Percentiles rank a stretch among this genome's conserved stretches.
Evolutionary conservation across 2,113 vertebrate genomes (phyloP).

Genomic region (Pelmatolapia mariae): DNA sequence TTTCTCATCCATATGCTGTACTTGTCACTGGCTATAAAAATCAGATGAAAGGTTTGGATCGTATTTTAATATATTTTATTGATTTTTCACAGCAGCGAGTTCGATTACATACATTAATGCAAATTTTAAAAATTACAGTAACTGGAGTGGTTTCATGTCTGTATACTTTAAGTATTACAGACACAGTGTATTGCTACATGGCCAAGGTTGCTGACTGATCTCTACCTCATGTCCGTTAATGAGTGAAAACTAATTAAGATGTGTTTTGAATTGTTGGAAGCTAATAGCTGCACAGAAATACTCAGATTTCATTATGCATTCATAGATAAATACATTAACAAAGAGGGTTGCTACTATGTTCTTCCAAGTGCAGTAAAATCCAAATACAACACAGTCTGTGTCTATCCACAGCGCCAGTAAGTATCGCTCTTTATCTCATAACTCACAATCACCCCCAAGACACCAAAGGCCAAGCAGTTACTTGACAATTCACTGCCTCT

Average conservation of each 20-base stretch:
- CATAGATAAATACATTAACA: not conserved
- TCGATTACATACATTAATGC: not conserved
- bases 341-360: not conserved
- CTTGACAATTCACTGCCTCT: constrained; percentile 43
- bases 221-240: not conserved
- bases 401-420: constrained; percentile 1
- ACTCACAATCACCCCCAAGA: constrained; percentile 52
- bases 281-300: not conserved
- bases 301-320: not conserved
- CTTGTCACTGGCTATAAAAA: not conserved
- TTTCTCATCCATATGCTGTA: not conserved
- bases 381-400: not conserved
- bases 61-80: not conserved
- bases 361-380: not conserved
- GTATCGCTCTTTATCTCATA: constrained; percentile 52
- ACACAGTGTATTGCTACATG: not conserved
- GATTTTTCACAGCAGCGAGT: not conserved
- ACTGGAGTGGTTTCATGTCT: not conserved
- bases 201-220: not conserved
- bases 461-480: constrained; percentile 49
- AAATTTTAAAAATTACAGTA: not conserved
- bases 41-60: not conserved
- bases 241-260: constrained; percentile 3
- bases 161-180: not conserved
- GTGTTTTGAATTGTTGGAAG: not conserved